A percentile compares a stretch with the other conserved stretches of the same genome.
phyloP scores from a whole-genome alignment of 2,888 invertebrate species.

The Meandrusa payeni region DNA sequence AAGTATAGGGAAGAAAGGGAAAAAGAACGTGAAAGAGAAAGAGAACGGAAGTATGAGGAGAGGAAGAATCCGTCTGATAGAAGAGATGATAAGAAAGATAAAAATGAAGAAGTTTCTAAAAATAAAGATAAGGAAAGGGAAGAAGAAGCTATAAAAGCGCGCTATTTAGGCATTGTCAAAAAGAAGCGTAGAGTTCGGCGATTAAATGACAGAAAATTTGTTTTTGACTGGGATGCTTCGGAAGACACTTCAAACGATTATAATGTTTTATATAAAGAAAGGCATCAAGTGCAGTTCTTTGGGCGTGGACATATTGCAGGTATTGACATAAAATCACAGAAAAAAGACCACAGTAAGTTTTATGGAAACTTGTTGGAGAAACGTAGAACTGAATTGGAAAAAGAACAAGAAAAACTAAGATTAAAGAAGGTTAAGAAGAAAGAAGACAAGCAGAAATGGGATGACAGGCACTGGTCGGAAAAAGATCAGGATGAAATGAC shows the following conservation, averaged over 20 bases:
- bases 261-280: slow-evolving; percentile 96
- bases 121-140: slow-evolving; percentile 95
- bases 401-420: slow-evolving; percentile 96
- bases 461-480: slow-evolving; percentile 99
- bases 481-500: slow-evolving; percentile 97
- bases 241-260: slow-evolving; percentile 99
- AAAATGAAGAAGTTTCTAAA: slow-evolving; percentile 75
- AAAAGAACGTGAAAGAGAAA: slow-evolving; percentile 74
- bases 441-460: slow-evolving; percentile 99
- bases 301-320: slow-evolving; percentile 99
- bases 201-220: slow-evolving; percentile 98
- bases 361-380: slow-evolving; percentile 97
- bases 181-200: slow-evolving; percentile 95
- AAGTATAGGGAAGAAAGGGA: slow-evolving; percentile 66
- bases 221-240: slow-evolving; percentile 99
- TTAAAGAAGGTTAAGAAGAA: slow-evolving; percentile 95
- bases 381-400: slow-evolving; percentile 96
- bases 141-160: slow-evolving; percentile 96
- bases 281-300: slow-evolving; percentile 98
- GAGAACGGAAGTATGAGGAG: slow-evolving; percentile 73
- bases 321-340: slow-evolving; percentile 97
- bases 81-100: slow-evolving; percentile 66
- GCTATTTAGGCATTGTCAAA: slow-evolving; percentile 96
- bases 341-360: slow-evolving; percentile 97
- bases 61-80: slow-evolving; percentile 75